Base-by-base conservation (phyloP, 2,113 vertebrate species). In the Pachypanchax playfairii region DNA sequence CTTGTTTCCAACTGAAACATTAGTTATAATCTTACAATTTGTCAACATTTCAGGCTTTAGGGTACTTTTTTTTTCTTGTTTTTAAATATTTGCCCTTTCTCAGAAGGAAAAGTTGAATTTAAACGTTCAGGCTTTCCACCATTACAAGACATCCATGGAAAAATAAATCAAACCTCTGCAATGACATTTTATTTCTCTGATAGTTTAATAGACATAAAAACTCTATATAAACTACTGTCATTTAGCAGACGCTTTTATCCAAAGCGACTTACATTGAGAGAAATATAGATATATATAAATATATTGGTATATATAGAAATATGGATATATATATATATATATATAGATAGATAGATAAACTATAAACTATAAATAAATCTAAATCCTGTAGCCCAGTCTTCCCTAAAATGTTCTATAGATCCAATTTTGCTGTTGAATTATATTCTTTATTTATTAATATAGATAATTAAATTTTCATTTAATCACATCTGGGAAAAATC, bases 401-500 rank as follows among this genome's bases (percentile, higher is more conserved):
- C 38, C 36, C 28, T 63, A 51, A 65, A 26, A 38, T 49, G 49
- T 73, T 53, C 39, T 29, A 46, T 63, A 35, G 5, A 62, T 28
- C 1, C 9, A 1, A 29, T 56, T 74, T 65, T 65, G 58, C 65
- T 60, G 62, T 62, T 56, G 38, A 79, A 69, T 77, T 39, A 26
- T 48, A 64, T 72, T 63, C 52, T 53, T 65, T 71, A 65, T 70
- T 49, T 41, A 59, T 73, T 63, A 62, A 50, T 17, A 49, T 63
- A 70, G 48, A 75, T 81, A 70, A 69, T 84, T 74, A 75, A 73
- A 77, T 39, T 77, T 77, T 77, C 1, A 79, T 63, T 56, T 71
- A 20, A 31, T 57, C 35, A 65, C 49, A 65, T 69, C 70, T 73
- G 69, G 55, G 67, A 73, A 65, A 68, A 65, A 77, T 68, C 61